Conservation (phyloP, 2,113 vertebrate genomes). For the Bubo scandiacus region DNA sequence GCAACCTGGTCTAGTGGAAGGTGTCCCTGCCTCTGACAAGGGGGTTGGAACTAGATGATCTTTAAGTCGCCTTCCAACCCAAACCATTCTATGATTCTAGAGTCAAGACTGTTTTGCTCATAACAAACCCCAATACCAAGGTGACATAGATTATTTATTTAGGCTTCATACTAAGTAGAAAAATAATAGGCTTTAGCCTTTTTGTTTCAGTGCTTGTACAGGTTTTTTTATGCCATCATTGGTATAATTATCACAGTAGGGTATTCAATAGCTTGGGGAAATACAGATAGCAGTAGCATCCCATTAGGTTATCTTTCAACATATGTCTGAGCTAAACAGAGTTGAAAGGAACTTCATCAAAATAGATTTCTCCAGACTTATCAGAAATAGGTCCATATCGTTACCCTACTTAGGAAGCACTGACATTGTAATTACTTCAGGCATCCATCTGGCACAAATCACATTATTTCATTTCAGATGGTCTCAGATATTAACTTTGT, state of each 20-base stretch:
- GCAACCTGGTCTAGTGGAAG: no score
- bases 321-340: conserved; percentile 27
- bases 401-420: conserved; percentile 9
- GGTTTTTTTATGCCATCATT: neutral
- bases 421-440: conserved; percentile 22
- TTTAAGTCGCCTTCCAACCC: no score
- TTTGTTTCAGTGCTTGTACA: neutral
- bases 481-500: neutral
- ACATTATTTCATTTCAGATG: conserved; percentile 30
- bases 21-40: no score
- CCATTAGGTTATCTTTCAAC: neutral
- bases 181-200: neutral
- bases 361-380: conserved; percentile 14
- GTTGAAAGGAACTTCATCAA: conserved; percentile 27
- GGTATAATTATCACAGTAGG: neutral
- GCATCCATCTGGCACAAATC: conserved; percentile 32
- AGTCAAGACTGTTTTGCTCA: neutral
- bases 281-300: conserved; percentile 10
- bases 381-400: neutral
- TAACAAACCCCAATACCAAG: neutral
- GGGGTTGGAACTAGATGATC: no score
- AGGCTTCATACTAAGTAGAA: neutral
- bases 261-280: neutral
- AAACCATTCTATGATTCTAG: no score
- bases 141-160: neutral